phyloP scores from a whole-genome alignment of 2,113 vertebrate genomes.

The Sceloporus tristichus region DNA sequence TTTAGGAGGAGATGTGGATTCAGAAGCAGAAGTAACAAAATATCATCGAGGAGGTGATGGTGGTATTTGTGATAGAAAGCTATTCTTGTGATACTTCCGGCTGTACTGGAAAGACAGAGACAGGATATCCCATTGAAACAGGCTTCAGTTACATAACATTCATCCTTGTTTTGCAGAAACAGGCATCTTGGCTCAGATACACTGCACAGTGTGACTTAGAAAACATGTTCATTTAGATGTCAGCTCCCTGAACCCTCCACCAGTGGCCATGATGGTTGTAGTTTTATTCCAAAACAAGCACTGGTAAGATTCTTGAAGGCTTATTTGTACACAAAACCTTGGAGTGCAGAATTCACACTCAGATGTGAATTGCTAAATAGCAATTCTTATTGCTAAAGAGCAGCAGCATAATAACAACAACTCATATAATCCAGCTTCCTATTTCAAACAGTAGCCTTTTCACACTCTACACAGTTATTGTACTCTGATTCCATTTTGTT shows the following conservation, averaged over 20 bases:
- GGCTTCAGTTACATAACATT: slow-evolving; percentile 49
- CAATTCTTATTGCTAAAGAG: too few relatives aligned
- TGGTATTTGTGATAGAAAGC: slow-evolving; percentile 45
- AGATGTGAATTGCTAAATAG: too few relatives aligned
- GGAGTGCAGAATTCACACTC: background rate
- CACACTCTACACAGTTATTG: too few relatives aligned
- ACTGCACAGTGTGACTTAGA: background rate
- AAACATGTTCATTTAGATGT: background rate
- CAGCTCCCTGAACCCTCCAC: background rate
- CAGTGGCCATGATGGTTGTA: background rate
- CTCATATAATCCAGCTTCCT: background rate
- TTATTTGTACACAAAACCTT: slow-evolving; percentile 13
- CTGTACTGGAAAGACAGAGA: slow-evolving; percentile 64
- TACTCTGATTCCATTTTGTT: too few relatives aligned
- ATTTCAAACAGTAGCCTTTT: background rate
- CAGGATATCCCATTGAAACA: slow-evolving; percentile 72
- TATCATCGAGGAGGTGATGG: slow-evolving; percentile 27
- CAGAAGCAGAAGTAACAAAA: slow-evolving; percentile 74
- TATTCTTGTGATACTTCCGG: slow-evolving; percentile 73
- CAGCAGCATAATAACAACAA: too few relatives aligned
- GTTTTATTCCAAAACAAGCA: too few relatives aligned
- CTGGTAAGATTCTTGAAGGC: background rate
- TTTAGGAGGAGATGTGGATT: slow-evolving; percentile 44
- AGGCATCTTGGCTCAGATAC: slow-evolving; percentile 32
- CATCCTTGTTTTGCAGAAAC: slow-evolving; percentile 43